Evolutionary conservation across 1,140 invertebrate genomes (phyloP).

Genomic region (Ridgeia piscesae): DNA sequence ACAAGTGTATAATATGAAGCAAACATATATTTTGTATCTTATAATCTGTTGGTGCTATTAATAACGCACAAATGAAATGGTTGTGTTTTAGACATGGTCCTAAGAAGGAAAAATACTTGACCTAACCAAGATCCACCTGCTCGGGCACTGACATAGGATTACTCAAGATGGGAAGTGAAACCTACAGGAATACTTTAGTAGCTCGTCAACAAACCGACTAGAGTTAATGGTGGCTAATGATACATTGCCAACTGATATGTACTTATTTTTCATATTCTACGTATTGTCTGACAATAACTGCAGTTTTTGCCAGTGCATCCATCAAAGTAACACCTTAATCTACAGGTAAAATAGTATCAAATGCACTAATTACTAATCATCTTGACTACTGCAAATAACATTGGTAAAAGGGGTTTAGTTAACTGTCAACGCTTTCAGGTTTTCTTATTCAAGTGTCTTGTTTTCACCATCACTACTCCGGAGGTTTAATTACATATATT

Average conservation of each 20-base stretch:
- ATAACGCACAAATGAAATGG: not conserved
- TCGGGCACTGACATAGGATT: not conserved
- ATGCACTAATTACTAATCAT: no score
- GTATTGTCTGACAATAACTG: not conserved
- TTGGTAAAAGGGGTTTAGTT: no score
- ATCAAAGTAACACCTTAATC: no score
- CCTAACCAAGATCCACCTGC: not conserved
- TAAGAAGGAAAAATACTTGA: not conserved
- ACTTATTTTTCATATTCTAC: not conserved
- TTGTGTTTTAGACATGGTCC: not conserved
- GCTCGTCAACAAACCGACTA: not conserved
- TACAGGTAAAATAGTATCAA: no score
- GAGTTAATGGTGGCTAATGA: not conserved
- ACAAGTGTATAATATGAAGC: not conserved
- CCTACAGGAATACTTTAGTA: not conserved
- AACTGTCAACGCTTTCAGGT: no score
- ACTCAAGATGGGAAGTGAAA: not conserved
- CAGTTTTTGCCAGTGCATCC: not conserved
- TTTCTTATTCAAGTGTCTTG: no score
- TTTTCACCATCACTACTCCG: no score
- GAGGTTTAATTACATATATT: no score
- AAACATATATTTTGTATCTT: not conserved
- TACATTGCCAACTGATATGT: not conserved
- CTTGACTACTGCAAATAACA: no score
- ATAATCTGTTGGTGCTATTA: not conserved